Percentiles rank a stretch among this genome's conserved stretches.
Conservation (phyloP, 1,140 invertebrate genomes). For the Drosophila arizonae region DNA sequence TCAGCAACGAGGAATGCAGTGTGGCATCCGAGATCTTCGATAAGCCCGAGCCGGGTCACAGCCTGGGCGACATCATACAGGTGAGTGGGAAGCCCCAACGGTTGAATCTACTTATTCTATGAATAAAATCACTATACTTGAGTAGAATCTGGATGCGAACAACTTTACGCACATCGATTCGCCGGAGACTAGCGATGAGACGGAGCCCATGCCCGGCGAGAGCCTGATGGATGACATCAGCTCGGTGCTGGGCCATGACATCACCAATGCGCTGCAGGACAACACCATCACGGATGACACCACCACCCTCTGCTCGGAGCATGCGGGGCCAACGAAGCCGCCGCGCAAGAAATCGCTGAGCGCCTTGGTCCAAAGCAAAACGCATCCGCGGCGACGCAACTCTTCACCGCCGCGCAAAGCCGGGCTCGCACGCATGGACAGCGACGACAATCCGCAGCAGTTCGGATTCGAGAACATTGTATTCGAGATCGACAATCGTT, state of each 20-base stretch:
- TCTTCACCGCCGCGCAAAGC: conserved; percentile 71
- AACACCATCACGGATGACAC: conserved; percentile 88
- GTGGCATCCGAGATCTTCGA: conserved; percentile 87
- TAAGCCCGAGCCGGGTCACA: conserved; percentile 57
- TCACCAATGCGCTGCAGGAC: conserved; percentile 86
- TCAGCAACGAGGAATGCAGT: conserved; percentile 88
- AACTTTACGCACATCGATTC: conserved; percentile 91
- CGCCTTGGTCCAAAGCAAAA: conserved; percentile 62
- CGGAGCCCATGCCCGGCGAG: conserved; percentile 88
- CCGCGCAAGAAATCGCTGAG: conserved; percentile 68
- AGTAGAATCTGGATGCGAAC: conserved; percentile 79
- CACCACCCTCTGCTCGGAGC: conserved; percentile 86
- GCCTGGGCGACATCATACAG: conserved; percentile 79
- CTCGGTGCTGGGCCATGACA: conserved; percentile 87
- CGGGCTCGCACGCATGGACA: conserved; percentile 69
- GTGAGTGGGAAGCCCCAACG: conserved; percentile 29
- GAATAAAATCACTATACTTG: background rate
- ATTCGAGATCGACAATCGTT: conserved; percentile 85
- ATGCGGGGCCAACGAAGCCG: conserved; percentile 58
- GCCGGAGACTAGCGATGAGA: conserved; percentile 90
- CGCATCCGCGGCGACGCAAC: conserved; percentile 82
- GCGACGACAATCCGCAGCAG: conserved; percentile 84
- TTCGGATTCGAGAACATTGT: conserved; percentile 88
- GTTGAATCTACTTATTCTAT: background rate
- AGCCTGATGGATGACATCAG: conserved; percentile 90